Percentiles rank a stretch among this genome's conserved stretches.
Conservation (phyloP, 2,113 vertebrate genomes). For the Leucopternis melanops region DNA sequence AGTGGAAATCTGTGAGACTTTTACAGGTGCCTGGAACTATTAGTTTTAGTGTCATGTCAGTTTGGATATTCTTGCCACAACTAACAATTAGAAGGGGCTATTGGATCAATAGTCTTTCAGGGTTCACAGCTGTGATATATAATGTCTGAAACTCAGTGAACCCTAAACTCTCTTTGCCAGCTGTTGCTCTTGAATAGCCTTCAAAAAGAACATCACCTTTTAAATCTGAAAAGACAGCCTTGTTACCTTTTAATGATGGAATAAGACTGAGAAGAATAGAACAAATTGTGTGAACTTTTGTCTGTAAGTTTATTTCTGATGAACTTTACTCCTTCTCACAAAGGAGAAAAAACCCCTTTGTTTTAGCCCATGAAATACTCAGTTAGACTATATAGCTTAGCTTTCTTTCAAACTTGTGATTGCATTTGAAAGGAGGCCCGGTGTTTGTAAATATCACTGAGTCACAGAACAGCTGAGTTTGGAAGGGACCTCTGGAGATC, state of each 20-base stretch:
- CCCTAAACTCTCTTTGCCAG: not conserved
- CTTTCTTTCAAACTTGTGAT: not conserved
- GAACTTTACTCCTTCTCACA: not conserved
- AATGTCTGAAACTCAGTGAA: not conserved
- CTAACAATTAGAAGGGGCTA: not conserved
- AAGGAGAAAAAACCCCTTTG: not conserved
- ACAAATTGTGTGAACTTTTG: not conserved
- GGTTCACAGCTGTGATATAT: not conserved
- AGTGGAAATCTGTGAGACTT: not conserved
- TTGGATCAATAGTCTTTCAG: not conserved
- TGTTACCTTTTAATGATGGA: not conserved
- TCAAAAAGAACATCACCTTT: not conserved
- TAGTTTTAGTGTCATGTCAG: not conserved
- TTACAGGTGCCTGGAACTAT: not conserved
- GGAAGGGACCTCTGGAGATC: not conserved
- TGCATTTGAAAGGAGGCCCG: not conserved
- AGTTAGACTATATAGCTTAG: not conserved
- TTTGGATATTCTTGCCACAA: not conserved
- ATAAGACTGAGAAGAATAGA: not conserved
- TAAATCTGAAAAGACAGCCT: not conserved
- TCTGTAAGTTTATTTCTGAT: not conserved
- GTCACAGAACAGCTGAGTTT: not conserved
- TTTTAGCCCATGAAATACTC: not conserved
- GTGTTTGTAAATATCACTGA: not conserved
- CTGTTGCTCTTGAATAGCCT: not conserved